Conservation (phyloP, 2,797 vertebrate species). For the Morus bassanus region DNA sequence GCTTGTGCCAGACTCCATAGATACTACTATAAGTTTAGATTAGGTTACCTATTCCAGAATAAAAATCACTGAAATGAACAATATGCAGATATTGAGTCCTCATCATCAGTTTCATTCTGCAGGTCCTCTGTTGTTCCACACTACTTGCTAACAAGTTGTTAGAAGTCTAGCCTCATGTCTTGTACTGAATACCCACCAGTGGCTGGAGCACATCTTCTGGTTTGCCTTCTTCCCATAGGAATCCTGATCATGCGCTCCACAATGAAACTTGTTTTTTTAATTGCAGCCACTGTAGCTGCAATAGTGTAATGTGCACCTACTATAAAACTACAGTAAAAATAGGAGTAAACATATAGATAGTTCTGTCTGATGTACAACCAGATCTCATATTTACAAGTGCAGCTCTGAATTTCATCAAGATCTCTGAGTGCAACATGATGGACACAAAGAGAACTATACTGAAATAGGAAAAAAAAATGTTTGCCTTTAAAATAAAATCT, state of each 20-base stretch:
- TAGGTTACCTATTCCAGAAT: not conserved
- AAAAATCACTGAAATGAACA: not conserved
- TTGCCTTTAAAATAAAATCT: slow-evolving; percentile 30
- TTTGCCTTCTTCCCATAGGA: not conserved
- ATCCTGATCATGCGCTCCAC: rapidly evolving
- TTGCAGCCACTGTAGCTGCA: not conserved
- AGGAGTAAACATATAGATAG: not conserved
- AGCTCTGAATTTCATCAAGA: not conserved
- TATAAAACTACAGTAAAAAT: not conserved
- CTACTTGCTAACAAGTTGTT: not conserved
- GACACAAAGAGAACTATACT: not conserved
- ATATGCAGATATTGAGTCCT: not conserved
- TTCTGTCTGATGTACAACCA: not conserved
- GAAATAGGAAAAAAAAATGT: not conserved
- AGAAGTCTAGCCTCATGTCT: not conserved
- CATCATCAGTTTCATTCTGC: not conserved
- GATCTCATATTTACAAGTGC: not conserved
- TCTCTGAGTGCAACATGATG: not conserved
- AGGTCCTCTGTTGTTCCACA: not conserved
- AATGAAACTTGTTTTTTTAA: not conserved
- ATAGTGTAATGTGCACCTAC: not conserved
- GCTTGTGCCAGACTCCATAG: not conserved
- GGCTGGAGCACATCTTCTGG: not conserved
- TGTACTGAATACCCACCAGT: not conserved
- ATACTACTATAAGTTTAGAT: not conserved